Evolutionary conservation across 2,888 invertebrate genomes (phyloP).

Genomic region (Tetranychus piercei): DNA sequence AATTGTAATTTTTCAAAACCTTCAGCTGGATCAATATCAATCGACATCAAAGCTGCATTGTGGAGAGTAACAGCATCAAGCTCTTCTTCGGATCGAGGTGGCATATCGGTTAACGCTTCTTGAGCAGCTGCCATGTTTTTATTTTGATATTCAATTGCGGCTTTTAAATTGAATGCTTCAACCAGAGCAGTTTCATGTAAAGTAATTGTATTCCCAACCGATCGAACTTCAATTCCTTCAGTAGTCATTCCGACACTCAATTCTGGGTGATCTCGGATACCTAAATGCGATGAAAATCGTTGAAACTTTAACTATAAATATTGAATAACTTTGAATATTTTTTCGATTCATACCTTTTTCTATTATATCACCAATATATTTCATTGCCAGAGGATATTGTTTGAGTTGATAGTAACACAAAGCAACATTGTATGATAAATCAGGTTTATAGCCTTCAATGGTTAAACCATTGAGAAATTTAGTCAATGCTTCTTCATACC

Average conservation of each 20-base stretch:
- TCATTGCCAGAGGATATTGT: constrained; percentile 76
- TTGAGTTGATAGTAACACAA: constrained; percentile 81
- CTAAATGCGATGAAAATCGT: background rate
- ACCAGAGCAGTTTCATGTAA: constrained; percentile 88
- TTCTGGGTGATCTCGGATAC: constrained; percentile 39
- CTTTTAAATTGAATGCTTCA: constrained; percentile 94
- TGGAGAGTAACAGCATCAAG: constrained; percentile 91
- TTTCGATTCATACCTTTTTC: constrained; percentile 50
- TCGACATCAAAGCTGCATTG: constrained; percentile 80
- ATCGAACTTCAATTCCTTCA: constrained; percentile 57
- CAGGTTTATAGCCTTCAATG: constrained; percentile 43
- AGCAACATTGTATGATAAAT: constrained; percentile 85
- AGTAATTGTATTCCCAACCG: constrained; percentile 82
- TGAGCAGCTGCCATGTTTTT: constrained; percentile 67
- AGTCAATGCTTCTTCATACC: constrained; percentile 72
- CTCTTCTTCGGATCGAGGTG: constrained; percentile 72
- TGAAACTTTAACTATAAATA: constrained; percentile 17
- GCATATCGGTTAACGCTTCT: constrained; percentile 53
- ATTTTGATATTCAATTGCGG: constrained; percentile 87
- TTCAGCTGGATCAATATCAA: constrained; percentile 68
- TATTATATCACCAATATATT: constrained; percentile 84
- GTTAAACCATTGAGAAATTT: constrained; percentile 73
- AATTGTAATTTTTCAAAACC: constrained; percentile 88
- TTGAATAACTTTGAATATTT: background rate
- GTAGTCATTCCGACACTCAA: constrained; percentile 90